These are phyloP conservation scores for Tachysurus fulvidraco DNA, from an alignment of 2,113 vertebrate genomes.

Conservation along the genomic window DNA sequence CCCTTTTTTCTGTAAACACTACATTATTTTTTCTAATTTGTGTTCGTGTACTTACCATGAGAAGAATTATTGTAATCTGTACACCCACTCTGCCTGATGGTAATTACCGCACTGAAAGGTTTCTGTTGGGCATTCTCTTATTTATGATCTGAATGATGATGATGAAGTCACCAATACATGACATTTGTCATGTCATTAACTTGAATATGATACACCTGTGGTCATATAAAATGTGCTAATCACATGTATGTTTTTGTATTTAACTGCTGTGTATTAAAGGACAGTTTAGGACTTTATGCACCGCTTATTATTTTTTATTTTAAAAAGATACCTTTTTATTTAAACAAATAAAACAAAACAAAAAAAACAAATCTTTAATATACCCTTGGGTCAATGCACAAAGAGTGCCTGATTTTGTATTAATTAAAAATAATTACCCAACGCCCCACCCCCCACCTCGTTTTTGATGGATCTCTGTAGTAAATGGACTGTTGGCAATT, in stretches of 20 bases:
- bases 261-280: slow-evolving; percentile 21
- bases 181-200: slow-evolving; percentile 60
- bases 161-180: slow-evolving; percentile 63
- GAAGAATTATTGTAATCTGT: background rate
- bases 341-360: too few relatives aligned
- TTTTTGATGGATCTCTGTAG: background rate
- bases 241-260: slow-evolving; percentile 31
- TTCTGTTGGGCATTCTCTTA: slow-evolving; percentile 9
- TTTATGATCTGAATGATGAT: slow-evolving; percentile 41
- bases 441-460: background rate
- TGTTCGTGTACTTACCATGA: slow-evolving; percentile 61
- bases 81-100: slow-evolving; percentile 16
- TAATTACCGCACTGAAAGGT: background rate
- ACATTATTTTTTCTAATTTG: slow-evolving; percentile 49
- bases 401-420: background rate
- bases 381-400: background rate
- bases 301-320: background rate
- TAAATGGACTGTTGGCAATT: background rate
- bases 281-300: slow-evolving; percentile 26
- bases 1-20: slow-evolving; percentile 55
- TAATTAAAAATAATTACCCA: background rate
- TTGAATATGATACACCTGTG: slow-evolving; percentile 18
- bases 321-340: background rate
- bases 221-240: slow-evolving; percentile 22
- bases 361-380: background rate